phyloP scores from a whole-genome alignment of 2,113 vertebrate species.

The Promerops cafer region DNA sequence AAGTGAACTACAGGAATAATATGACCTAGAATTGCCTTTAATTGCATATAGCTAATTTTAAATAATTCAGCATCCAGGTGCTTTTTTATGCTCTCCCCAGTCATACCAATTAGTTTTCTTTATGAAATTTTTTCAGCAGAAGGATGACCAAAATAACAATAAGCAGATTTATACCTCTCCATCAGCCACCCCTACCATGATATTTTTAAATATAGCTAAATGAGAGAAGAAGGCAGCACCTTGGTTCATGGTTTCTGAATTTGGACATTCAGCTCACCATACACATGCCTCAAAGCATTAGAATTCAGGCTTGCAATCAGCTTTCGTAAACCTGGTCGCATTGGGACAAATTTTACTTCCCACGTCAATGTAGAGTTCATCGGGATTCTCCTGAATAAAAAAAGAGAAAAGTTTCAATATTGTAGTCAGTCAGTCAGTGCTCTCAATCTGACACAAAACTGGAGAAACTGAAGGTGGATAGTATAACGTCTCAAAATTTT shows the following conservation, averaged over 20 bases:
- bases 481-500: background rate
- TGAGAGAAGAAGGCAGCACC: background rate
- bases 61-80: background rate
- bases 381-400: constrained; percentile 75
- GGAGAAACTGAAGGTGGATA: background rate
- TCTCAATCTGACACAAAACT: background rate
- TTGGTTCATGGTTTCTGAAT: constrained; percentile 59
- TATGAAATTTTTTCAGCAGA: background rate
- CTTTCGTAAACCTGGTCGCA: constrained; percentile 72
- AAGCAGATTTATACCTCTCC: background rate
- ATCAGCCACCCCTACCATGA: accelerated
- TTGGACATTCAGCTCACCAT: constrained; percentile 74
- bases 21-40: background rate
- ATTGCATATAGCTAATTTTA: background rate
- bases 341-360: constrained; percentile 76
- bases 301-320: constrained; percentile 87
- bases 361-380: constrained; percentile 76
- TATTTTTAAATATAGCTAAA: background rate
- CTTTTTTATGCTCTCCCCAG: background rate
- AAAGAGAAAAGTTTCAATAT: background rate
- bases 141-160: background rate
- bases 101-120: background rate
- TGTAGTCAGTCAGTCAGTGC: background rate
- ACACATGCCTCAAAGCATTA: constrained; percentile 83
- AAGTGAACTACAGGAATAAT: constrained; percentile 17